Percentiles rank a stretch among this genome's conserved stretches.
Evolutionary conservation across 2,888 invertebrate species (phyloP).

Genomic region (Hylaea fasciaria): DNA sequence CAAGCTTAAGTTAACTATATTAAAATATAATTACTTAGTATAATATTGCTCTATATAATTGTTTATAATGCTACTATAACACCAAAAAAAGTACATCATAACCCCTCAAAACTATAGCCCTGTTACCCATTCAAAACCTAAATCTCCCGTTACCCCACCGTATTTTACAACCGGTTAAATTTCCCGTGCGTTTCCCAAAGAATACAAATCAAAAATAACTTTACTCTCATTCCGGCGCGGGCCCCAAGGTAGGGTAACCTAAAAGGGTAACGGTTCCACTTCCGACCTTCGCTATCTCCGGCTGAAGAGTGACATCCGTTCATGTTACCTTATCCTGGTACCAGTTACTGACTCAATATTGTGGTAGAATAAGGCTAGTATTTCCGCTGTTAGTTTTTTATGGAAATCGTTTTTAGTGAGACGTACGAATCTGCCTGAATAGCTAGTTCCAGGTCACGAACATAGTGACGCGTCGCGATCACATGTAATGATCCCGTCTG

Average conservation of each 20-base stretch:
- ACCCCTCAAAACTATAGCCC: no score
- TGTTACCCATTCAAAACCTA: not conserved
- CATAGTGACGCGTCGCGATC: no score
- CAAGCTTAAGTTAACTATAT: no score
- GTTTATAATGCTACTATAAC: no score
- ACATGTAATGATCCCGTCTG: no score
- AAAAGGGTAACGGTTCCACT: constrained; percentile 20
- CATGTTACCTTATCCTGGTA: constrained; percentile 7
- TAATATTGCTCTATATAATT: no score
- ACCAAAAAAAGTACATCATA: no score
- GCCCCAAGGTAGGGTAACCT: constrained; percentile 17
- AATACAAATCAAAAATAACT: constrained; percentile 29
- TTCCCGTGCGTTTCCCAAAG: constrained; percentile 16
- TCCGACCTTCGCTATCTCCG: constrained; percentile 29
- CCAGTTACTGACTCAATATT: constrained; percentile 13
- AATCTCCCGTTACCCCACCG: not conserved
- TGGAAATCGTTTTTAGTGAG: not conserved
- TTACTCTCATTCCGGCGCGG: constrained; percentile 18
- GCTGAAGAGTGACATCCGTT: constrained; percentile 23
- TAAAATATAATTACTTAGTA: no score
- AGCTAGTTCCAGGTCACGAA: no score
- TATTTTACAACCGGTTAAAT: constrained; percentile 14
- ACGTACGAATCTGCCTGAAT: no score
- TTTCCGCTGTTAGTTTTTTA: no score
- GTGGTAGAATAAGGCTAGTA: not conserved